These are phyloP conservation scores for Dendroctonus valens DNA, from an alignment of 1,140 invertebrate genomes.

Conservation along the genomic window DNA sequence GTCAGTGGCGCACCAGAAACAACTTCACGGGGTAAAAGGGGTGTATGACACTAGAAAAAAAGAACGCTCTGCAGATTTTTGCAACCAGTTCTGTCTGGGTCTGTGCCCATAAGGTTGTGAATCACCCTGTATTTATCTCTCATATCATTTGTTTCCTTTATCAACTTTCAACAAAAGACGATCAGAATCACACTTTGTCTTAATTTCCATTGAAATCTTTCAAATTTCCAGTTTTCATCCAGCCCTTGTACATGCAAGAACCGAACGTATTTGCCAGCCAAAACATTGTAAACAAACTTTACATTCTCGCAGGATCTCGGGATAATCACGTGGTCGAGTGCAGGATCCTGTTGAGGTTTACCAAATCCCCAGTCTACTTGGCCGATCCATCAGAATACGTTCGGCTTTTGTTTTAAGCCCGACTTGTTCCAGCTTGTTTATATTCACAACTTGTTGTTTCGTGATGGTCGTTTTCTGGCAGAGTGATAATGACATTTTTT, in stretches of 20 bases:
- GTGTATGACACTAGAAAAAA: too few species aligned
- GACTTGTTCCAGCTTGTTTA: conserved; percentile 10
- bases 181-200: too few species aligned
- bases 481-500: not conserved
- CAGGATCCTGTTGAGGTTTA: conserved; percentile 52
- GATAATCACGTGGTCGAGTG: conserved; percentile 50
- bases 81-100: too few species aligned
- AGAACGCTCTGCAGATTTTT: too few species aligned
- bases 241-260: not conserved
- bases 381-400: conserved; percentile 51
- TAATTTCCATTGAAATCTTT: too few species aligned
- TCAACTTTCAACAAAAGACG: too few species aligned
- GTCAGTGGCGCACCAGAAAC: too few species aligned
- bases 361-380: conserved; percentile 51
- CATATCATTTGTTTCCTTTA: too few species aligned
- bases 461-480: not conserved
- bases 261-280: not conserved
- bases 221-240: too few species aligned
- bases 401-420: conserved; percentile 38
- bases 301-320: conserved; percentile 28
- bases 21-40: too few species aligned
- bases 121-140: too few species aligned
- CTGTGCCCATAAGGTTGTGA: too few species aligned
- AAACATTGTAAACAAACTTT: conserved; percentile 30
- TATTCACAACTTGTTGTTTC: conserved; percentile 22